These are phyloP conservation scores for Stegana nigrithorax DNA, from an alignment of 2,888 invertebrate species.

Conservation along the genomic window DNA sequence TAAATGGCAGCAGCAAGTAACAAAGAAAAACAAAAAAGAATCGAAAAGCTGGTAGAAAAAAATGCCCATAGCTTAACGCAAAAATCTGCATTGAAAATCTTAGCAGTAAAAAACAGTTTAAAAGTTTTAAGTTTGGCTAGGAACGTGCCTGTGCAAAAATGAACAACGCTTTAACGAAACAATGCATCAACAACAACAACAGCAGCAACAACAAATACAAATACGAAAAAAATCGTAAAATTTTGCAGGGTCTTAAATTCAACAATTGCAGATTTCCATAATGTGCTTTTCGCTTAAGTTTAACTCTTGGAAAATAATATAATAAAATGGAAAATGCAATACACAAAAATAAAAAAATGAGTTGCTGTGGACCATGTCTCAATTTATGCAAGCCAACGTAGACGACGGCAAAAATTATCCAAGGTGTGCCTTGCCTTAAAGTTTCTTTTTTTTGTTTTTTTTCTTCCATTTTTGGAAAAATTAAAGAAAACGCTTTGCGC, in stretches of 20 bases:
- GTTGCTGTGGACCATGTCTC: conserved; percentile 2
- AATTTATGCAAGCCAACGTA: conserved; percentile 4
- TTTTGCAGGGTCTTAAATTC: no score
- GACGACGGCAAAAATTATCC: not conserved
- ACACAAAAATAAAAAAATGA: not conserved
- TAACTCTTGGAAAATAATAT: not conserved
- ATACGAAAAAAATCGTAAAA: no score
- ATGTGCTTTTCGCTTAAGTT: not conserved
- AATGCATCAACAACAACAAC: no score
- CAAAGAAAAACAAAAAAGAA: not conserved
- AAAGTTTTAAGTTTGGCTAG: not conserved
- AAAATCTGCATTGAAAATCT: not conserved
- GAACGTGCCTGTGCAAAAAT: conserved; percentile 12
- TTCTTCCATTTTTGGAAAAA: no score
- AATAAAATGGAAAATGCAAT: no score
- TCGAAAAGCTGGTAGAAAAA: not conserved
- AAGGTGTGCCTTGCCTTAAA: not conserved
- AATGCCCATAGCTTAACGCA: not conserved
- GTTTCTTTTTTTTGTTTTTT: not conserved
- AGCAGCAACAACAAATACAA: no score
- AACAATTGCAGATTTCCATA: no score
- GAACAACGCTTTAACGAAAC: no score
- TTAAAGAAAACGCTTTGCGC: not conserved
- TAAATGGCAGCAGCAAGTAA: not conserved
- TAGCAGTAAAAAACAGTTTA: not conserved